Percentiles rank a stretch among this genome's conserved stretches.
phyloP scores from a whole-genome alignment of 1,140 invertebrate genomes.

The Conus ventricosus region DNA sequence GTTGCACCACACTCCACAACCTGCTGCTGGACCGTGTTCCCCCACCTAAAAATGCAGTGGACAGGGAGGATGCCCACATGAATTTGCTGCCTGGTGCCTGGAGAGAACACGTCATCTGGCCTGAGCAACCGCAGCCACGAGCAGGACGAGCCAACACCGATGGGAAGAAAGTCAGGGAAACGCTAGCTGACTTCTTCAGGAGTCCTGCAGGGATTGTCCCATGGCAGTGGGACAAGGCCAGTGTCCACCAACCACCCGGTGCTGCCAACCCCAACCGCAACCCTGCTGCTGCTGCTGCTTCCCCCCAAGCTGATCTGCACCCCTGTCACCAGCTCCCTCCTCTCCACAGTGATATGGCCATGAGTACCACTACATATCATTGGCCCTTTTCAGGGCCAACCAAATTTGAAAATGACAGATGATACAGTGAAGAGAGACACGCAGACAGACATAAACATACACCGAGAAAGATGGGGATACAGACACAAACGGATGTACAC shows the following conservation, averaged over 20 bases:
- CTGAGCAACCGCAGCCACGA: background rate
- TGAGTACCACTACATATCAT: no score
- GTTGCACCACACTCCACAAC: background rate
- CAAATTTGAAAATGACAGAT: background rate
- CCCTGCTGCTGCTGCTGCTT: no score
- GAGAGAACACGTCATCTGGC: background rate
- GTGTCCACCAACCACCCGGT: background rate
- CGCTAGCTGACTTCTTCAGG: background rate
- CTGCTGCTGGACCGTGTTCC: background rate
- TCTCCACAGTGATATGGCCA: no score
- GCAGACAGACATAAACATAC: background rate
- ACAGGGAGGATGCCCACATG: background rate
- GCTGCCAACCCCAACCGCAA: no score
- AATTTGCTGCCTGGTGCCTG: background rate
- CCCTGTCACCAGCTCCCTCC: no score
- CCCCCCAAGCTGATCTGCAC: no score
- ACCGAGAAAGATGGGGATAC: background rate
- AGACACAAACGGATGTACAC: background rate
- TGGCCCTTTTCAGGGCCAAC: no score
- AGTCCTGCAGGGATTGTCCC: background rate
- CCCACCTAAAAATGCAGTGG: background rate
- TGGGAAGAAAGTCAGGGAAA: background rate
- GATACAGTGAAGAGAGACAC: background rate
- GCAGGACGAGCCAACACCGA: background rate
- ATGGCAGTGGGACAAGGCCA: conserved; percentile 5